Base-by-base conservation (phyloP, 2,888 invertebrate species). In the Clistopyga incitator region DNA sequence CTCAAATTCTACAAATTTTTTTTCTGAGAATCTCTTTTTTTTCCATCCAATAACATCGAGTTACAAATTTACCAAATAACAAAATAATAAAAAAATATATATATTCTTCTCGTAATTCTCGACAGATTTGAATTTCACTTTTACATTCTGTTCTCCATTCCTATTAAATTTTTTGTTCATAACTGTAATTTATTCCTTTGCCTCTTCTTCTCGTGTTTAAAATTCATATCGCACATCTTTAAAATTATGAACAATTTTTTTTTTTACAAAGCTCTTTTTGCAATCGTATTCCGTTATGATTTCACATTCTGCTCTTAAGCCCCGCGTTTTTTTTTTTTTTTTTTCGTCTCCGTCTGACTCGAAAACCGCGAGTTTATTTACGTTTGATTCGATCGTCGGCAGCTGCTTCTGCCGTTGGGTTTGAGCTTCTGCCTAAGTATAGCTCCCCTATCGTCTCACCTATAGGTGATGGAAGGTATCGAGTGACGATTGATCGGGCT, bases 381-480 rank as follows among this genome's bases (percentile, higher is more conserved):
- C 87, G 91, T 90, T 90, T 88, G 85, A 90, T 91, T 90, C 88
- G 88, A 91, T 89, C 88, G 88, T 83, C 87, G 85, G 88, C 90
- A 90, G 88, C 88, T 89, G 88, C 81, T 83, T 76, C 84, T 38
- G 67, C 52, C 79, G 50, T 38, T 85, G 80, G 79, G 81, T 84
- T 84, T 86, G 83, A 81, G 84, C 79, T 82, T 81, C 84, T 86
- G 87, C 79, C 89, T 89, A 90, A 90, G 88, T 90, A 88, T 91
- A 91, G 89, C 38, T 82, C 81, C 76, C 54, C 76, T 72, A 85
- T 70, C 74, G 82, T 86, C 61, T 85, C 74, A 76, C 82, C 84
- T 52, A 74, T 45, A 74, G 87, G 81, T 84, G 84, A 84, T 86
- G 87, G 86, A 88, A 87, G 86, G 88, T 89, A 90, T 90, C 89